A percentile compares a stretch with the other conserved stretches of the same genome.
These are phyloP conservation scores for Sphenopsis melanotis DNA, from an alignment of 2,797 vertebrate genomes.

Conservation along the genomic window DNA sequence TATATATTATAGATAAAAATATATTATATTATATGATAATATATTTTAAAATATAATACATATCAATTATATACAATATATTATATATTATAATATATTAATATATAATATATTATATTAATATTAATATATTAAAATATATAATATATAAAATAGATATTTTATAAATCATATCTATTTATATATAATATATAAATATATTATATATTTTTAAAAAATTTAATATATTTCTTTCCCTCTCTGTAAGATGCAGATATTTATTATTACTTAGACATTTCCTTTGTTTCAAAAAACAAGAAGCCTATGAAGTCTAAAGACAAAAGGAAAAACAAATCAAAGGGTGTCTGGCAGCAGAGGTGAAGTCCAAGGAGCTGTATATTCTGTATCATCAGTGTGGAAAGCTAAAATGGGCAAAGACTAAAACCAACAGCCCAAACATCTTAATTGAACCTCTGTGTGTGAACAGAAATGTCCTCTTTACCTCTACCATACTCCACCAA, in stretches of 20 bases:
- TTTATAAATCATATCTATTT: no score
- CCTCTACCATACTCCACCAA: background rate
- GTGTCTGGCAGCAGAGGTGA: background rate
- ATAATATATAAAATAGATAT: no score
- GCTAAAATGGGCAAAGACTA: background rate
- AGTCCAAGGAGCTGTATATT: background rate
- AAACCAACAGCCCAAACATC: background rate
- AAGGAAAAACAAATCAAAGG: background rate
- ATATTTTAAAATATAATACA: no score
- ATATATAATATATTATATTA: no score
- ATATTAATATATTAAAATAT: no score
- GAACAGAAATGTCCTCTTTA: background rate
- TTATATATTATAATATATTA: no score
- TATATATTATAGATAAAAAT: no score
- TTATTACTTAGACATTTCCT: background rate
- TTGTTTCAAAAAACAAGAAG: background rate
- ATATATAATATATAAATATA: no score
- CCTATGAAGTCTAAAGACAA: background rate
- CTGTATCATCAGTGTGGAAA: background rate
- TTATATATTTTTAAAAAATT: no score
- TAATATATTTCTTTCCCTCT: background rate
- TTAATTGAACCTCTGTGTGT: background rate
- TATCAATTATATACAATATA: no score
- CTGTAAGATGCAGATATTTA: background rate
- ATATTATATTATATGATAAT: no score